Conservation (phyloP, 2,113 vertebrate genomes). For the Pelusios castaneus region DNA sequence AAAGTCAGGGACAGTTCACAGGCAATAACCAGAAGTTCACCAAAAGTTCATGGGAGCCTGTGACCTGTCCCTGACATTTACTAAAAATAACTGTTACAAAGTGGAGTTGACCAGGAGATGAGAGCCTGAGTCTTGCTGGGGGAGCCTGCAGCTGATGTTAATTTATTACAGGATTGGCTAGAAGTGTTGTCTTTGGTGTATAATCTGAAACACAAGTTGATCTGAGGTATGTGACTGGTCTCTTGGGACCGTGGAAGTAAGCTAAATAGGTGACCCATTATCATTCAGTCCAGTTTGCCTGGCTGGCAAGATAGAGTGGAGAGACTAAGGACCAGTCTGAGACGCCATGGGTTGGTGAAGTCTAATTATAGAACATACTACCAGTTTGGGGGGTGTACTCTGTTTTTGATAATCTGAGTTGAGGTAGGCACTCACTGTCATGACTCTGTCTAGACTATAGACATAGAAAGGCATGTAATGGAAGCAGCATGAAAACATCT, state of each 20-base stretch:
- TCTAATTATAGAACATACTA: background rate
- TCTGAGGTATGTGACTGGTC: background rate
- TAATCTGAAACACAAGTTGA: background rate
- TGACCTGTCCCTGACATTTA: too few species aligned
- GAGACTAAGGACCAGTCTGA: background rate
- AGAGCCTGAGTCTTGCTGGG: too few species aligned
- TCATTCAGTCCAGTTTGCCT: background rate
- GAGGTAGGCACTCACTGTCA: background rate
- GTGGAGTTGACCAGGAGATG: too few species aligned
- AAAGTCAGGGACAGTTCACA: too few species aligned
- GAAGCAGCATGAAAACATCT: background rate
- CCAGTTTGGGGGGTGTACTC: background rate
- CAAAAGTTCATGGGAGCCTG: too few species aligned
- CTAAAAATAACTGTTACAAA: too few species aligned
- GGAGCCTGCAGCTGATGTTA: too few species aligned
- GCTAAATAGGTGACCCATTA: background rate
- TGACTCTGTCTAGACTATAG: background rate
- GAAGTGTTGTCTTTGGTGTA: background rate
- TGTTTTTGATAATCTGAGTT: background rate
- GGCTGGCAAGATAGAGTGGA: background rate
- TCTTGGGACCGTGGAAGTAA: background rate
- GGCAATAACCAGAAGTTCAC: too few species aligned
- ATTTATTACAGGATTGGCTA: background rate
- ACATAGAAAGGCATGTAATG: background rate
- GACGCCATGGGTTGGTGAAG: background rate